These are phyloP conservation scores for Manis javanica DNA, from an alignment of 2,797 vertebrate species.

Conservation along the genomic window DNA sequence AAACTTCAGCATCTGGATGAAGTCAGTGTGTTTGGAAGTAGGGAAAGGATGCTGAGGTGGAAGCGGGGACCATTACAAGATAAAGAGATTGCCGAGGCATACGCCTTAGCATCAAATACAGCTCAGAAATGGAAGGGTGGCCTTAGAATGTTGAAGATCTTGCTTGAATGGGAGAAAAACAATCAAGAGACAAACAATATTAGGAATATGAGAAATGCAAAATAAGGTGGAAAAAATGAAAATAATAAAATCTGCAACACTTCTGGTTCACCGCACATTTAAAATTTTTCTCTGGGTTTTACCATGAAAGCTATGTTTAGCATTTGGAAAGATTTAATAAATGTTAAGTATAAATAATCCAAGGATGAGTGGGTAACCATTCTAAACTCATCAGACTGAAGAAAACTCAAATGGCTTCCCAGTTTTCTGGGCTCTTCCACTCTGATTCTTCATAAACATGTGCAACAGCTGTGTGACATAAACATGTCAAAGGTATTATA, in stretches of 20 bases:
- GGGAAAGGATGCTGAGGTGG: background rate
- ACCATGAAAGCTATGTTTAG: background rate
- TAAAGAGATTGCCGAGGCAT: background rate
- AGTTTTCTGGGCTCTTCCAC: conserved; percentile 74
- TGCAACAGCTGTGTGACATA: conserved; percentile 50
- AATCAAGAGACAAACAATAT: background rate
- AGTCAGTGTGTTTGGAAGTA: background rate
- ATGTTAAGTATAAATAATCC: conserved; percentile 23
- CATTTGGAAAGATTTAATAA: conserved; percentile 19
- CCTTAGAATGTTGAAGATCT: background rate
- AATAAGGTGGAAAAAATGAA: background rate
- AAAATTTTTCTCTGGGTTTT: background rate
- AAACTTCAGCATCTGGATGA: background rate
- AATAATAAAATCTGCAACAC: conserved; percentile 1
- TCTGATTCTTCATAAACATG: conserved; percentile 69
- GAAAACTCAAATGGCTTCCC: conserved; percentile 68
- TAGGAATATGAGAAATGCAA: conserved; percentile 33
- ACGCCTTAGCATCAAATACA: background rate
- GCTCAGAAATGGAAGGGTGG: background rate
- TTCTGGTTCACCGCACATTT: conserved; percentile 15
- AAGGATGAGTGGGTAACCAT: conserved; percentile 18
- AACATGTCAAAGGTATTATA: conserved; percentile 67
- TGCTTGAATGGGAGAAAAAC: background rate
- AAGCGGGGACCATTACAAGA: background rate
- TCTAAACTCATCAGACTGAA: conserved; percentile 54